Conservation (phyloP, 2,888 invertebrate genomes). For the Caradrina kadenii region DNA sequence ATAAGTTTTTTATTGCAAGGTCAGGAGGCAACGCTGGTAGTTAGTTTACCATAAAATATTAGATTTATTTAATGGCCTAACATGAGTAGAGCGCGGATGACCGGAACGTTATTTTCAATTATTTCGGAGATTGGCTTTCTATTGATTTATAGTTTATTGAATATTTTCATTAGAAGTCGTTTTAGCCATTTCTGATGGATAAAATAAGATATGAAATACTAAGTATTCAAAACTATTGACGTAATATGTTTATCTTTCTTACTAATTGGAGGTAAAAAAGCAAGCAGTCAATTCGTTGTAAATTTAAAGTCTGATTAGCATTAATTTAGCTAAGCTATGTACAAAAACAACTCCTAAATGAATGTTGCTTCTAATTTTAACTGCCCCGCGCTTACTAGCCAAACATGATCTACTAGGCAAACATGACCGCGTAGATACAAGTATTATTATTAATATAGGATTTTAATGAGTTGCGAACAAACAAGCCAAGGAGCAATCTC, state of each 20-base stretch:
- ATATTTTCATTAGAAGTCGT: background rate
- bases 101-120: constrained; percentile 60
- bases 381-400: background rate
- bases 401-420: constrained; percentile 25
- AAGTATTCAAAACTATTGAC: background rate
- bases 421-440: constrained; percentile 23
- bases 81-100: constrained; percentile 50
- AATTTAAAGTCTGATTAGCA: background rate
- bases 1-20: constrained; percentile 65
- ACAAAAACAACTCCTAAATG: background rate
- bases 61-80: constrained; percentile 62
- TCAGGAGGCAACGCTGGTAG: constrained; percentile 49
- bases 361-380: constrained; percentile 7
- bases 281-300: background rate
- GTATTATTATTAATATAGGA: constrained; percentile 39
- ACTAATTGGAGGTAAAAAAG: background rate
- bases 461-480: constrained; percentile 59
- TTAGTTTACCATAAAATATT: constrained; percentile 64
- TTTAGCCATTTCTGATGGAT: background rate
- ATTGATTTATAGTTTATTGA: constrained; percentile 40
- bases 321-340: background rate
- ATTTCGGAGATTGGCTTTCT: constrained; percentile 51
- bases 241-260: background rate
- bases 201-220: background rate
- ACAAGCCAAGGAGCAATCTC: constrained; percentile 49